Evolutionary conservation across 2,113 vertebrate genomes (phyloP).

Genomic region (Apaloderma vittatum): DNA sequence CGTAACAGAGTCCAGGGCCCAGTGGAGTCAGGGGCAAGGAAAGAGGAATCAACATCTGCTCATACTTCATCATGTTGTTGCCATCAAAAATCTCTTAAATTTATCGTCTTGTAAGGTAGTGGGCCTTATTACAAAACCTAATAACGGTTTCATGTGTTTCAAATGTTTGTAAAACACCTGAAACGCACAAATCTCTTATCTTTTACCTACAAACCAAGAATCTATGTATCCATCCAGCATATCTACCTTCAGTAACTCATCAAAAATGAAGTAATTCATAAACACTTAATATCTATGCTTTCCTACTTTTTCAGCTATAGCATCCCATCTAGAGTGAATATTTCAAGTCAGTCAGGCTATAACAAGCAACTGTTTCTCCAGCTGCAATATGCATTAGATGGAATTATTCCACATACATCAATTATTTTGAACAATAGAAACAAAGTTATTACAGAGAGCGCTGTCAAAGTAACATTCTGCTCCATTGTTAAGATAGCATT

Average conservation of each 20-base stretch:
- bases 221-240: fast-evolving
- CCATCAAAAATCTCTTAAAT: background rate
- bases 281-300: background rate
- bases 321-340: background rate
- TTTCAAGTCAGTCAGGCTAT: background rate
- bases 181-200: background rate
- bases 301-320: background rate
- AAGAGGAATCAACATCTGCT: background rate
- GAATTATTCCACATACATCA: conserved; percentile 23
- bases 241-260: background rate
- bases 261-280: background rate
- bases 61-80: background rate
- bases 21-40: fast-evolving
- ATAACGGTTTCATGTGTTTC: too few relatives aligned
- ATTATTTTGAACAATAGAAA: conserved; percentile 33
- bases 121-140: background rate
- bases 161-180: background rate
- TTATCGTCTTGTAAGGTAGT: background rate
- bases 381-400: background rate
- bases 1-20: background rate
- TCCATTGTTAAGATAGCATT: background rate
- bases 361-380: background rate
- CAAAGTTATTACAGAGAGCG: background rate
- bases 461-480: background rate
- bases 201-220: background rate